Percentiles rank a stretch among this genome's conserved stretches.
phyloP scores from a whole-genome alignment of 2,113 vertebrate genomes.

The Nycticorax nycticorax region DNA sequence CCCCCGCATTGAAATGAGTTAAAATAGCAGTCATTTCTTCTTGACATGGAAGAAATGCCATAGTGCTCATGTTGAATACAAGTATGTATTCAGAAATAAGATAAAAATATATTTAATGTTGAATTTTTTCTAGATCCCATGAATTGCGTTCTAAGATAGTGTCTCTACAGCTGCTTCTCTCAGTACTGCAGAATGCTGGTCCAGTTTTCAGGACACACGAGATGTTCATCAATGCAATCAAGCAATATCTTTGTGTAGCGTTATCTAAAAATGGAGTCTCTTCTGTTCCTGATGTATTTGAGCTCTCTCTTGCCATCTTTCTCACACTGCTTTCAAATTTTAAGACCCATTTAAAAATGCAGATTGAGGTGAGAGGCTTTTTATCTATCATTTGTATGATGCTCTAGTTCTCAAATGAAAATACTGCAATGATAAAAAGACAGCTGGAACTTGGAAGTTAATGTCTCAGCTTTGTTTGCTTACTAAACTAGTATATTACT shows the following conservation, averaged over 20 bases:
- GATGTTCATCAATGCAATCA: constrained; percentile 98
- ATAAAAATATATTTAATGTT: background rate
- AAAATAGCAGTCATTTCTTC: background rate
- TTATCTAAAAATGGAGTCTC: constrained; percentile 97
- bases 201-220: constrained; percentile 94
- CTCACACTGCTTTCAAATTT: constrained; percentile 96
- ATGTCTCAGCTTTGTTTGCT: background rate
- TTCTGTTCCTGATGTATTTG: constrained; percentile 96
- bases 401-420: background rate
- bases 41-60: background rate
- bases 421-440: background rate
- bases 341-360: constrained; percentile 98
- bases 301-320: constrained; percentile 97
- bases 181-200: constrained; percentile 93
- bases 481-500: background rate
- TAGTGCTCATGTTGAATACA: background rate
- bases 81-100: background rate
- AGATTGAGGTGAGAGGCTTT: constrained; percentile 87
- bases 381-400: background rate
- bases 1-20: background rate
- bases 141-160: constrained; percentile 95
- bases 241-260: constrained; percentile 97
- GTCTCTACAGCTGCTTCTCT: constrained; percentile 94
- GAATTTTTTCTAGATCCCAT: constrained; percentile 82
- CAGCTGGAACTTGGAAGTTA: background rate